Evolutionary conservation across 2,888 invertebrate genomes (phyloP).

Genomic region (Lamellibrachia satsuma): DNA sequence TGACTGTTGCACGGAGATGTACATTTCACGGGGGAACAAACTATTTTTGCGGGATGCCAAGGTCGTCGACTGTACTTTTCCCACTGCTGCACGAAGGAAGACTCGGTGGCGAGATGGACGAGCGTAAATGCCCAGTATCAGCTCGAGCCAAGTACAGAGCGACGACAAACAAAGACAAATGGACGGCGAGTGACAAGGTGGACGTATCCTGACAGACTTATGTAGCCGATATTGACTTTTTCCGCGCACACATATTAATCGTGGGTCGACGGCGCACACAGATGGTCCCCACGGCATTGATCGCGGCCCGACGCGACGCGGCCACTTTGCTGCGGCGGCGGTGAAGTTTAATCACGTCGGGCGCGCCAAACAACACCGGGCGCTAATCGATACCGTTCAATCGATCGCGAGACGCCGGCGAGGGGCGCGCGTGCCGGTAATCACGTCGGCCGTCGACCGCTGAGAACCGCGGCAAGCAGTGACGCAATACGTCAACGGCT

Average conservation of each 20-base stretch:
- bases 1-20: not conserved
- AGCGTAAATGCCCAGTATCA: not conserved
- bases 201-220: slow-evolving; percentile 3
- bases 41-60: not conserved
- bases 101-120: not conserved
- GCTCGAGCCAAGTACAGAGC: not conserved
- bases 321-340: not conserved
- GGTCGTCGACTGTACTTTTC: not conserved
- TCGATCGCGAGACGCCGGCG: not conserved
- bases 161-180: slow-evolving; percentile 11
- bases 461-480: not conserved
- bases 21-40: not conserved
- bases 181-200: slow-evolving; percentile 12
- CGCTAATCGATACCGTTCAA: not conserved
- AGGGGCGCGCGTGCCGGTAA: not conserved
- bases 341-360: slow-evolving; percentile 5
- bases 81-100: not conserved
- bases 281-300: not conserved
- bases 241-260: not conserved
- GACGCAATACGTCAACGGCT: not conserved
- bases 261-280: not conserved
- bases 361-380: not conserved
- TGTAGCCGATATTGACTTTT: slow-evolving; percentile 11
- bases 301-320: not conserved
- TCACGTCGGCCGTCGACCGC: not conserved